Conservation (phyloP, 2,113 vertebrate genomes). For the Apodemus sylvaticus region DNA sequence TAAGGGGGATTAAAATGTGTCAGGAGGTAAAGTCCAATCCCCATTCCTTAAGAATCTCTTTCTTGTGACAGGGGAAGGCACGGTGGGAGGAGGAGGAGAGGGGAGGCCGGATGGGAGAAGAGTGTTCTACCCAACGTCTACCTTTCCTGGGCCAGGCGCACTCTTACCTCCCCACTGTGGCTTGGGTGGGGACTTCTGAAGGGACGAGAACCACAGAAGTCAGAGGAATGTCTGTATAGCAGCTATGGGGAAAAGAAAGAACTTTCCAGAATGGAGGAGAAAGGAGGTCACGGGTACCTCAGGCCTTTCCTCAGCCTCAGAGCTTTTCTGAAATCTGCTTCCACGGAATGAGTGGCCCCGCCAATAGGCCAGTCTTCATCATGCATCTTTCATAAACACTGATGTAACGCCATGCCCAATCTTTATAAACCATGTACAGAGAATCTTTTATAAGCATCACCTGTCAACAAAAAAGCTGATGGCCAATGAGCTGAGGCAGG, state of each 20-base stretch:
- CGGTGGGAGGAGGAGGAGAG: no score
- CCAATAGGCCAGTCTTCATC: not conserved
- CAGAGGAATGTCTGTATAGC: not conserved
- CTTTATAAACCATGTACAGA: not conserved
- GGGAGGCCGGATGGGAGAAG: not conserved
- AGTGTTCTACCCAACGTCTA: not conserved
- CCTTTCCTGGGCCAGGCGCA: not conserved
- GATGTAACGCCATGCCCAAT: not conserved
- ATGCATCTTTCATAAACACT: not conserved
- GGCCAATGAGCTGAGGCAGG: no score
- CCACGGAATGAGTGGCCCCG: not conserved
- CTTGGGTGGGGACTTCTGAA: not conserved
- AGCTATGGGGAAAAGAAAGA: not conserved
- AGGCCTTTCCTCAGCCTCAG: not conserved
- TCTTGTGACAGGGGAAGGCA: not conserved
- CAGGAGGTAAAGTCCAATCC: not conserved
- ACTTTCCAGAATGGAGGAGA: not conserved
- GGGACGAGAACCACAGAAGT: rapidly evolving
- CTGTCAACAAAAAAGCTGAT: no score
- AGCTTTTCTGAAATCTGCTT: not conserved
- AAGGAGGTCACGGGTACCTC: rapidly evolving
- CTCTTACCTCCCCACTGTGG: not conserved
- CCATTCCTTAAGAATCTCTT: not conserved
- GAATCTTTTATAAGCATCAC: no score
- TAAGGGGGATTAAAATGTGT: not conserved